These are phyloP conservation scores for Bibio marci DNA, from an alignment of 2,888 invertebrate species.

Conservation along the genomic window DNA sequence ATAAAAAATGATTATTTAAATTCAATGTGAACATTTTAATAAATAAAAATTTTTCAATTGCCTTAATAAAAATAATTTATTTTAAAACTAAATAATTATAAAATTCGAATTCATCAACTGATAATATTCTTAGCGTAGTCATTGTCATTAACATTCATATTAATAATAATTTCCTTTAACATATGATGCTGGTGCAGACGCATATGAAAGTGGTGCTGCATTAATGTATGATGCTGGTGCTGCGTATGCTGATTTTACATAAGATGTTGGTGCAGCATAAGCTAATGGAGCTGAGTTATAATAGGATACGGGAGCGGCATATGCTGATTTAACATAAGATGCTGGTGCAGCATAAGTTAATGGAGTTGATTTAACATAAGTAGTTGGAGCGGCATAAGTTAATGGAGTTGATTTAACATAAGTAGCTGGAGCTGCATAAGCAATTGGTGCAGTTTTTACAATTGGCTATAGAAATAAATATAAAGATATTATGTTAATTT, in stretches of 20 bases:
- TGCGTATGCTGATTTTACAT: not conserved
- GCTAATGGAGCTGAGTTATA: constrained; percentile 1
- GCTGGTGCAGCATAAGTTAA: constrained; percentile 18
- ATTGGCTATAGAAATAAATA: constrained; percentile 7
- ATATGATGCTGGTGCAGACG: constrained; percentile 6
- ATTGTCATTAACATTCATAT: no score
- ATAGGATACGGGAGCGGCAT: no score
- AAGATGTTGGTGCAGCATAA: not conserved
- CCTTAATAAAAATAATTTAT: no score
- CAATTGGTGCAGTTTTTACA: constrained; percentile 9
- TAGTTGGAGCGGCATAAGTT: constrained; percentile 17
- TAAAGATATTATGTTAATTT: not conserved
- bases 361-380: not conserved
- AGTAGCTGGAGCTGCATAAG: constrained; percentile 16
- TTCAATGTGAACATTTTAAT: no score
- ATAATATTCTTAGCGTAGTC: no score
- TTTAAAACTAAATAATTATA: no score
- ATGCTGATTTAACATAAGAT: no score
- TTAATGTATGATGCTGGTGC: not conserved
- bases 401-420: constrained; percentile 2
- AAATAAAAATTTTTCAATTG: no score
- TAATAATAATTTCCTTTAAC: no score
- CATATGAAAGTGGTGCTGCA: not conserved
- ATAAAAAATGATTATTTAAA: no score
- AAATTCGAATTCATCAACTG: no score